Evolutionary conservation across 2,113 vertebrate species (phyloP).

Genomic region (Phrynocephalus versicolor): DNA sequence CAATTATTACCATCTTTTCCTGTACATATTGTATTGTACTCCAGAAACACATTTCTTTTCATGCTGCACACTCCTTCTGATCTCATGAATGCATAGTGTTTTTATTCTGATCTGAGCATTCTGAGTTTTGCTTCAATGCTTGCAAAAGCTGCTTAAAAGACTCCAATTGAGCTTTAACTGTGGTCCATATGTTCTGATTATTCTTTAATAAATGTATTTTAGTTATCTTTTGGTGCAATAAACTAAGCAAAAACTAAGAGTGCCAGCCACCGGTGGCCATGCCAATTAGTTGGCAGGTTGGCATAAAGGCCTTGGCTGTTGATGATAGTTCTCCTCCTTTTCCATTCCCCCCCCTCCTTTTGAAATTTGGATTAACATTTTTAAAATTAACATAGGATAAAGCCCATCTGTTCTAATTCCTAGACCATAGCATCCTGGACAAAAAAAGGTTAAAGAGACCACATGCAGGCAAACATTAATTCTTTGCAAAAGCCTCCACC

Average conservation of each 20-base stretch:
- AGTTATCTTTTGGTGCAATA: not conserved
- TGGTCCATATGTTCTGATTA: slow-evolving; percentile 6
- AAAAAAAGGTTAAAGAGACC: not conserved
- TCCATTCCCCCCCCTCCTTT: not conserved
- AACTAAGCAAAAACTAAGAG: not conserved
- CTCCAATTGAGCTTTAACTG: not conserved
- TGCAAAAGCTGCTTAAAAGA: not conserved
- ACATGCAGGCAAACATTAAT: not conserved
- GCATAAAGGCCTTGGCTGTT: not conserved
- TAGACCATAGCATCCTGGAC: not conserved
- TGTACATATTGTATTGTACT: not conserved
- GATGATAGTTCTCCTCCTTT: not conserved
- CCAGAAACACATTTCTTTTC: not conserved
- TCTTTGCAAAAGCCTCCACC: not conserved
- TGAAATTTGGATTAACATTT: not conserved
- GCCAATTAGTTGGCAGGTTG: not conserved
- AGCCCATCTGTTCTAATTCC: not conserved
- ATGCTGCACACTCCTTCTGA: not conserved
- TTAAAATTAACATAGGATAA: not conserved
- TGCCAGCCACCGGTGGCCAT: not conserved
- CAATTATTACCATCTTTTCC: not conserved
- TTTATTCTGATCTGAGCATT: not conserved
- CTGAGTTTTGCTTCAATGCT: not conserved
- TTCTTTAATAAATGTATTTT: not conserved
- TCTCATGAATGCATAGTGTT: not conserved